phyloP scores from a whole-genome alignment of 2,113 vertebrate species.

The Isurus oxyrinchus region DNA sequence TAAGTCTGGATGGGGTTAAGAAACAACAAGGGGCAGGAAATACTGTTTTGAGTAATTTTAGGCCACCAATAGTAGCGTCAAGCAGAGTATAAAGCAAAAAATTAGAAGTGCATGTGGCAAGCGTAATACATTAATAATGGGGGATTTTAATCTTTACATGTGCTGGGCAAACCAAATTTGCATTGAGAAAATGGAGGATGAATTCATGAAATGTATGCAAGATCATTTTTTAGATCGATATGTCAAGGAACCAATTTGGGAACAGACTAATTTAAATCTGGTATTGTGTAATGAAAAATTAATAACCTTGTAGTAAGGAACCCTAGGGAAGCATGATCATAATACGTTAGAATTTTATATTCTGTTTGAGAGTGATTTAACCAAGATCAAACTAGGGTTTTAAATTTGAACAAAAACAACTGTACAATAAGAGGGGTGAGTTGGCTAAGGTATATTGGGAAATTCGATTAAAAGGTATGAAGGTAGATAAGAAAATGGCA shows the following conservation, averaged over 20 bases:
- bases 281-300: background rate
- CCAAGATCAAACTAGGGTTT: too few species aligned
- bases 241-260: background rate
- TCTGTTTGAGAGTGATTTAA: background rate
- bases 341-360: background rate
- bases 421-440: background rate
- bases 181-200: background rate
- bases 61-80: too few species aligned
- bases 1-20: too few species aligned
- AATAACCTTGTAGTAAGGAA: background rate
- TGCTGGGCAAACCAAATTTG: background rate
- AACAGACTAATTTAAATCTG: background rate
- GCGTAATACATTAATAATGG: background rate
- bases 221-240: background rate
- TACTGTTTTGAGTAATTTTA: too few species aligned
- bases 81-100: too few species aligned
- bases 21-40: too few species aligned
- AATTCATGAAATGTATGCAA: background rate
- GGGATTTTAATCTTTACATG: background rate
- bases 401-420: background rate
- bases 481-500: background rate
- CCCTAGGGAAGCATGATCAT: background rate
- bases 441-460: background rate
- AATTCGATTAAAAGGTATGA: background rate
- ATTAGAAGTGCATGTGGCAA: too few species aligned